A percentile compares a stretch with the other conserved stretches of the same genome.
Conservation (phyloP, 2,113 vertebrate species). For the Phocoena phocoena region DNA sequence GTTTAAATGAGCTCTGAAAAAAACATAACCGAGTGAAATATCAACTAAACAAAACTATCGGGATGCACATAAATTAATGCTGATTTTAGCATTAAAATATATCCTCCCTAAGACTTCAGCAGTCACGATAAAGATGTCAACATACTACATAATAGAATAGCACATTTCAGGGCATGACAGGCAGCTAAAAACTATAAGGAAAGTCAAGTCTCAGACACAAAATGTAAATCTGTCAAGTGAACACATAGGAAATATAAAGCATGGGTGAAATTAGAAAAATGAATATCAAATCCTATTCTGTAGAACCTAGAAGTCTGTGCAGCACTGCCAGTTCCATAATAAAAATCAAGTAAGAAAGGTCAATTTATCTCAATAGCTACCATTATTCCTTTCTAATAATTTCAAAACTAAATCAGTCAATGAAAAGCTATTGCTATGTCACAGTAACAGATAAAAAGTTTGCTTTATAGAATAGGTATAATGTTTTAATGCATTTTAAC, state of each 20-base stretch:
- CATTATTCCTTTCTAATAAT: neutral
- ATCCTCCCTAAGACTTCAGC: conserved; percentile 42
- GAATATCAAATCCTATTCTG: neutral
- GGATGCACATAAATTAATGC: conserved; percentile 65
- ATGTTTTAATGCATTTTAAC: conserved; percentile 39
- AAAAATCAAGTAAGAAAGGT: neutral
- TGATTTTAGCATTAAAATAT: conserved; percentile 63
- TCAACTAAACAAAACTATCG: conserved; percentile 68
- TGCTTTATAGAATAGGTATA: neutral
- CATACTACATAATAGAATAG: neutral
- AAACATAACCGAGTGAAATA: conserved; percentile 65
- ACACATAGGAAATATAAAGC: conserved; percentile 11
- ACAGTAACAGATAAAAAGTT: neutral
- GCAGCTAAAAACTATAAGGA: conserved; percentile 18
- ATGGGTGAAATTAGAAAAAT: conserved; percentile 13
- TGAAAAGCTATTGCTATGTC: neutral
- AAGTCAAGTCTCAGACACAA: conserved; percentile 56
- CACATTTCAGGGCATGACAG: conserved; percentile 25
- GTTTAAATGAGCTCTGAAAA: conserved; percentile 71
- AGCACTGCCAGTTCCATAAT: neutral
- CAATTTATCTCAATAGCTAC: neutral
- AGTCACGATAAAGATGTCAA: conserved; percentile 44
- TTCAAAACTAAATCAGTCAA: neutral
- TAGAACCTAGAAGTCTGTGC: neutral
- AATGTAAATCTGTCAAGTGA: conserved; percentile 56